These are phyloP conservation scores for Orthosia cruda DNA, from an alignment of 2,888 invertebrate species.

Conservation along the genomic window DNA sequence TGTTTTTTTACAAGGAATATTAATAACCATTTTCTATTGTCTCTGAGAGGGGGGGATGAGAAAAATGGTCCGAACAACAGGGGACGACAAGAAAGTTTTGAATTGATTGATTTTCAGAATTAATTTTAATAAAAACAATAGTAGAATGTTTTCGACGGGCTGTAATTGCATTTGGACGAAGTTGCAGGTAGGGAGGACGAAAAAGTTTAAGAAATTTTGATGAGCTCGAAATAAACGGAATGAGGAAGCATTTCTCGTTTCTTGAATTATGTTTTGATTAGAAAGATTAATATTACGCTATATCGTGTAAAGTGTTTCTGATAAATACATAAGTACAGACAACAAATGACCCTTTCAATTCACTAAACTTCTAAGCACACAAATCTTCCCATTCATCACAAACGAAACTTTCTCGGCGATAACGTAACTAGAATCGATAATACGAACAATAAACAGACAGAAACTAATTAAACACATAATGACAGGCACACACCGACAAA, in stretches of 20 bases:
- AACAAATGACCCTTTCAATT: constrained; percentile 24
- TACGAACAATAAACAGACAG: constrained; percentile 76
- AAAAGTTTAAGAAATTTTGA: constrained; percentile 60
- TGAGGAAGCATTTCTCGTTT: constrained; percentile 19
- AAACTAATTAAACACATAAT: constrained; percentile 82
- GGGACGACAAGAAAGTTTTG: constrained; percentile 78
- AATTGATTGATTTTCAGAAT: constrained; percentile 91
- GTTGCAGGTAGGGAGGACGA: constrained; percentile 59
- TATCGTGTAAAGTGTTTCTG: background rate
- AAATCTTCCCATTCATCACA: constrained; percentile 54
- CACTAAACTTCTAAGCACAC: constrained; percentile 53
- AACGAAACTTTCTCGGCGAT: constrained; percentile 63
- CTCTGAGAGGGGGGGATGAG: constrained; percentile 75
- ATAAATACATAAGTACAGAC: constrained; percentile 1
- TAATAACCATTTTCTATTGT: constrained; percentile 90
- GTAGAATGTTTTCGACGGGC: constrained; percentile 85
- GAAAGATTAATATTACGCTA: background rate
- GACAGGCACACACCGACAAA: constrained; percentile 74
- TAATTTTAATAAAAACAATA: constrained; percentile 91
- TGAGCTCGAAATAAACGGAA: constrained; percentile 39
- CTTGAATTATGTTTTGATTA: constrained; percentile 8
- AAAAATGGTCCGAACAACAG: constrained; percentile 74
- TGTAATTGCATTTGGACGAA: constrained; percentile 81
- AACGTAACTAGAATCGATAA: constrained; percentile 74
- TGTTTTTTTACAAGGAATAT: constrained; percentile 90